Base-by-base conservation (phyloP, 1,140 invertebrate species). In the Megalonaias nervosa region DNA sequence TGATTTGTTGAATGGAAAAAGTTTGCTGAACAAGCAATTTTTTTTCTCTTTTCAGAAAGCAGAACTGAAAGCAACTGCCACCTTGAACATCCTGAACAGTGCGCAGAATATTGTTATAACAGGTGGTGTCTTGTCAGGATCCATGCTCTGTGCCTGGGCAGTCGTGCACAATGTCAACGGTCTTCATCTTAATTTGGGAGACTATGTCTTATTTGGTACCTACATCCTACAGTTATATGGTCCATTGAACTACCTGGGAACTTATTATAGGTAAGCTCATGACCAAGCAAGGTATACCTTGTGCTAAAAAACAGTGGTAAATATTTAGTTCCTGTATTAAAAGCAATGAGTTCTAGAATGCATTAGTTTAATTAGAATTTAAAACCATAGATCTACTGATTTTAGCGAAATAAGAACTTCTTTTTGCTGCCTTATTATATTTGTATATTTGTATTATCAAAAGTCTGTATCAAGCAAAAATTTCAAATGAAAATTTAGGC, bases 181-280 rank as follows among this genome's bases (percentile, higher is more conserved):
- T 21, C 71, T 88, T 75, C 92, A 93, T 13, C 91, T 98, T 21
- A 97, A 95, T 1, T 94, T 97, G 58, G 98, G 98, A 74, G 97
- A 99, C 86, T 99, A 98, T 91, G 96, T 98, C 11, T 92, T 99
- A 1, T 99, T 99, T 91, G 95, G 96, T 0, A 95, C 96, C 21
- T 99, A 99, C 85, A 95, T 99, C n/a, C 94, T 97, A 67, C 97
- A 99, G 89, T 90, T 99, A n/a, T 99, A 99, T 88, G 95, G 95
- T 26, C 98, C 98, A 0, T 91, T 99, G 2, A 99, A 99, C 91
- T 99, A 96, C 94, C 97, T 99, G 89, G 98, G 98, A 21, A 98
- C 97, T n/a, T 98, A 98, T 90, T 99, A 99, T 87, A 95, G 97
- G 96, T 96, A 90, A 80, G 75, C 78, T 31, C n/a, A n/a, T 71